Percentiles rank a stretch among this genome's conserved stretches.
Evolutionary conservation across 2,113 vertebrate species (phyloP).

Genomic region (Tetrao urogallus): DNA sequence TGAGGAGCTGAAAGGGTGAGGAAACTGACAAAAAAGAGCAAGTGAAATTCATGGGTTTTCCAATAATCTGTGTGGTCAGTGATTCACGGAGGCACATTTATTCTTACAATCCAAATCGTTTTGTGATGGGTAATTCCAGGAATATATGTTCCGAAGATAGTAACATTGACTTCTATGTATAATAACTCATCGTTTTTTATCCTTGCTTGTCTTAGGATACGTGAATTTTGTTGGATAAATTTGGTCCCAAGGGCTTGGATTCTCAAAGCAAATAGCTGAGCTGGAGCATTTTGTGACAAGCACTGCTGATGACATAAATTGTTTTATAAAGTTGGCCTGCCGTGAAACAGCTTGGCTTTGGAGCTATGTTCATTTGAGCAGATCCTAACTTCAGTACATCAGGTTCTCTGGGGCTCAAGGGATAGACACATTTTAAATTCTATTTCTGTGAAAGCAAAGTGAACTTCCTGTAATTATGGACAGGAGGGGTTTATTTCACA

Average conservation of each 20-base stretch:
- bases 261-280: background rate
- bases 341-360: constrained; percentile 15
- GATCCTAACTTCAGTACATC: background rate
- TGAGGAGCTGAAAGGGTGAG: background rate
- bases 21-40: background rate
- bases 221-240: background rate
- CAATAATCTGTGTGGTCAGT: background rate
- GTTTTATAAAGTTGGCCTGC: constrained; percentile 35
- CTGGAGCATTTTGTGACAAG: background rate
- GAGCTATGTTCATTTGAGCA: background rate
- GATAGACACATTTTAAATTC: constrained; percentile 18
- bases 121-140: background rate
- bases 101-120: background rate
- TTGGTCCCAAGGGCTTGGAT: background rate
- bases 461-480: background rate
- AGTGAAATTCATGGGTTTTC: background rate
- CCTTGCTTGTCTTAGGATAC: background rate
- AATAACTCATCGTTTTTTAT: background rate
- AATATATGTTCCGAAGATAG: background rate
- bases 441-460: background rate
- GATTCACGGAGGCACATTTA: background rate
- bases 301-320: constrained; percentile 24
- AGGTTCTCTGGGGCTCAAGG: background rate
- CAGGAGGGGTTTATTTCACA: background rate
- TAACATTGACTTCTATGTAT: background rate